Evolutionary conservation across 2,113 vertebrate genomes (phyloP).

Genomic region (Campylorhamphus procurvoides): DNA sequence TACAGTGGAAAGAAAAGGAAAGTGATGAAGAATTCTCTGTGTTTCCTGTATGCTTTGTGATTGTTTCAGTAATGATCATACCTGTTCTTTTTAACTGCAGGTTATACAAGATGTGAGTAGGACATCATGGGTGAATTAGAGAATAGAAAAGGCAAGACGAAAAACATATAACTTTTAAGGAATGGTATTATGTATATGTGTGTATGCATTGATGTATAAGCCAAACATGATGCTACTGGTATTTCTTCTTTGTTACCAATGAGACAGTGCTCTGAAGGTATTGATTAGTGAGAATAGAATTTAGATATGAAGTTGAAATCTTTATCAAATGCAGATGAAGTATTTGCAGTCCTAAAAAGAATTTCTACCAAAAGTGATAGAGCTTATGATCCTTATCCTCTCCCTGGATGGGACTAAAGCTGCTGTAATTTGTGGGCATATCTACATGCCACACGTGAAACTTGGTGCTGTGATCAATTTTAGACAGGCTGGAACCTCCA

Average conservation of each 20-base stretch:
- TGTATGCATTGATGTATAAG: neutral
- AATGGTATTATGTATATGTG: neutral
- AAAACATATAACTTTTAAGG: neutral
- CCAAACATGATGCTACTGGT: neutral
- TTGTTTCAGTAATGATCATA: neutral
- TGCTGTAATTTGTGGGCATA: neutral
- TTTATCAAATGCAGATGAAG: neutral
- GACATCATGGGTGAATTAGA: neutral
- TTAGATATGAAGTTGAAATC: neutral
- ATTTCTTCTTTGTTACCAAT: neutral
- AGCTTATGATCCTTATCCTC: neutral
- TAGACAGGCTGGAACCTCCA: neutral
- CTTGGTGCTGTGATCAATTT: neutral
- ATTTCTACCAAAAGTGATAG: neutral
- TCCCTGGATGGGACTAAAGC: neutral
- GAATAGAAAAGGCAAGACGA: neutral
- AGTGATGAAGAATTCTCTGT: neutral
- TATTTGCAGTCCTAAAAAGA: neutral
- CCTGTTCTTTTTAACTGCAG: neutral
- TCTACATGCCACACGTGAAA: neutral
- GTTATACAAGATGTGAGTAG: neutral
- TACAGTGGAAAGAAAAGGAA: neutral
- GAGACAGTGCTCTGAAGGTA: neutral
- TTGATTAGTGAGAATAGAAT: neutral
- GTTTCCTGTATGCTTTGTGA: neutral